A percentile compares a stretch with the other conserved stretches of the same genome.
Evolutionary conservation across 2,888 invertebrate genomes (phyloP).

Genomic region (Hyppa rectilinea): DNA sequence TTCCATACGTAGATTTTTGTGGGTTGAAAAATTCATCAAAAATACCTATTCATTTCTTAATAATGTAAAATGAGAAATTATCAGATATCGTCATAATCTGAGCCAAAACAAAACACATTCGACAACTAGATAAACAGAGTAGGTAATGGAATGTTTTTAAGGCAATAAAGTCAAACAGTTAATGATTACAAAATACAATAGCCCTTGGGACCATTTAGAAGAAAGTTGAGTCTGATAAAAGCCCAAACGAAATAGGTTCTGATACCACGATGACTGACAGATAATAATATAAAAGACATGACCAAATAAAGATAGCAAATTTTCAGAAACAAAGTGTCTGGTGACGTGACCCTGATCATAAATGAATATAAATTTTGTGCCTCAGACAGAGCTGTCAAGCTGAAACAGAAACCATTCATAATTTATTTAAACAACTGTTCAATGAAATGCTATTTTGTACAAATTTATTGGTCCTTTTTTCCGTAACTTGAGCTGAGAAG

Average conservation of each 20-base stretch:
- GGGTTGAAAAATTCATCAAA: no score
- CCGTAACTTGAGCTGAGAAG: neutral
- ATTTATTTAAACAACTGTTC: constrained; percentile 45
- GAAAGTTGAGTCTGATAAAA: neutral
- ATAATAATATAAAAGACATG: neutral
- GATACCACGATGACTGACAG: neutral
- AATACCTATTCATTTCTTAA: no score
- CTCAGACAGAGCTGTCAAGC: constrained; percentile 34
- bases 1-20: no score
- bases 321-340: constrained; percentile 28
- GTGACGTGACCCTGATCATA: constrained; percentile 46
- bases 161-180: no score
- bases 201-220: no score
- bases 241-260: neutral
- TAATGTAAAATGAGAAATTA: no score
- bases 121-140: no score
- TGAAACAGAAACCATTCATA: constrained; percentile 33
- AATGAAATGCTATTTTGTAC: constrained; percentile 12
- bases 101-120: no score
- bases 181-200: no score
- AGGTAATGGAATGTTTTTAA: no score
- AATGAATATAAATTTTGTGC: constrained; percentile 44
- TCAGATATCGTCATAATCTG: no score
- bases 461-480: neutral
- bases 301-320: constrained; percentile 14